These are phyloP conservation scores for Phymastichus coffea DNA, from an alignment of 1,140 invertebrate species.

Conservation along the genomic window DNA sequence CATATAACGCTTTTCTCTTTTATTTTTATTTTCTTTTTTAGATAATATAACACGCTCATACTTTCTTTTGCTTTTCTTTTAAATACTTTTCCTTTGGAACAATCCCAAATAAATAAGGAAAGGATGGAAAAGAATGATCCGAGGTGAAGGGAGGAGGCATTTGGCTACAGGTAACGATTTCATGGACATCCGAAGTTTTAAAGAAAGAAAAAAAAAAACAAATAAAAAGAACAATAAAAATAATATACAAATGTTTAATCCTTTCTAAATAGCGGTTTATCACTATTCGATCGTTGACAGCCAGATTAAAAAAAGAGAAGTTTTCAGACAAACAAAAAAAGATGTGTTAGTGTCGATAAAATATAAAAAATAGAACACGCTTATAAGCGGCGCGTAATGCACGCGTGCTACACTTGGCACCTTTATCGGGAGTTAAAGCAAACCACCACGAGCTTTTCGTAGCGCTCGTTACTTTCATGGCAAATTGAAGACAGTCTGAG, in stretches of 20 bases:
- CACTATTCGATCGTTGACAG: slow-evolving; percentile 18
- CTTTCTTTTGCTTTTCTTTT: slow-evolving; percentile 3
- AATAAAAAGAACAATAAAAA: slow-evolving; percentile 12
- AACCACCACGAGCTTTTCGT: slow-evolving; percentile 34
- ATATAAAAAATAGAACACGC: slow-evolving; percentile 14
- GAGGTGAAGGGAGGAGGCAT: no score
- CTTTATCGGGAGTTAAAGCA: slow-evolving; percentile 34
- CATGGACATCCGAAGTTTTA: slow-evolving; percentile 31
- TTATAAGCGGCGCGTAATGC: slow-evolving; percentile 35
- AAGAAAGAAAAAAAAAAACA: slow-evolving; percentile 16
- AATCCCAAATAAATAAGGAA: not conserved
- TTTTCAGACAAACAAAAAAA: slow-evolving; percentile 15
- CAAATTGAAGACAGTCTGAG: slow-evolving; percentile 51
- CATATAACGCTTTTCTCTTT: slow-evolving; percentile 7
- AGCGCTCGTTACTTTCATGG: slow-evolving; percentile 44
- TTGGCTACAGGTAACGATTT: slow-evolving; percentile 51
- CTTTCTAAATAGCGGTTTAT: slow-evolving; percentile 25
- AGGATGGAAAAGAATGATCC: slow-evolving; percentile 38
- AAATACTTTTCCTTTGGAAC: no score
- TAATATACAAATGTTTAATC: slow-evolving; percentile 23
- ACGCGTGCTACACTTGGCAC: slow-evolving; percentile 38
- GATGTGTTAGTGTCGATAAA: slow-evolving; percentile 7
- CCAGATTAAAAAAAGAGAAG: slow-evolving; percentile 23
- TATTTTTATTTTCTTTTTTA: not conserved
- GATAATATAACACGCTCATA: slow-evolving; percentile 8